phyloP scores from a whole-genome alignment of 2,888 invertebrate species.

The Sepiola atlantica region DNA sequence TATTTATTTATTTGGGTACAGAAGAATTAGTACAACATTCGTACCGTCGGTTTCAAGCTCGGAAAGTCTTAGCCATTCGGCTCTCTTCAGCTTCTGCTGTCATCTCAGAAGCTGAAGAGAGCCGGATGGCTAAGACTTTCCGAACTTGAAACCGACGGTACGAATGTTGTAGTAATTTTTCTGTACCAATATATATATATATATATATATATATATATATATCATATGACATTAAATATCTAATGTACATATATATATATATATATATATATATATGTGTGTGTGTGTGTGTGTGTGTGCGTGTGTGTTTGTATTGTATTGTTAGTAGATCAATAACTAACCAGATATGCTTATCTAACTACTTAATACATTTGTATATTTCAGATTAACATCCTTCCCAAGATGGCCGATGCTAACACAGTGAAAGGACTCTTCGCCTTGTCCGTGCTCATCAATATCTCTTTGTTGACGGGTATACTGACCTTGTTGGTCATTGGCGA shows the following conservation, averaged over 20 bases:
- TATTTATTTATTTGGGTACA: no score
- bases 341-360: background rate
- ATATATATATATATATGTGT: background rate
- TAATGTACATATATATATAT: background rate
- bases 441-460: slow-evolving; percentile 43
- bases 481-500: slow-evolving; percentile 32
- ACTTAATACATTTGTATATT: background rate
- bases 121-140: no score
- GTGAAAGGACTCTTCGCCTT: slow-evolving; percentile 44
- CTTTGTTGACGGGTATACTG: slow-evolving; percentile 41
- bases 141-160: no score
- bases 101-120: no score
- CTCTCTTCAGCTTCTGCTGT: no score
- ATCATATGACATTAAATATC: background rate
- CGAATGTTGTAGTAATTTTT: no score
- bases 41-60: no score
- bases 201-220: no score
- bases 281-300: background rate
- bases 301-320: background rate
- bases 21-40: no score
- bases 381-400: background rate
- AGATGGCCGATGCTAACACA: slow-evolving; percentile 40
- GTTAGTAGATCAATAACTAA: background rate
- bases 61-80: no score
- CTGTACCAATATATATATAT: no score